These are phyloP conservation scores for Conus ventricosus DNA, from an alignment of 1,140 invertebrate genomes.

Conservation along the genomic window DNA sequence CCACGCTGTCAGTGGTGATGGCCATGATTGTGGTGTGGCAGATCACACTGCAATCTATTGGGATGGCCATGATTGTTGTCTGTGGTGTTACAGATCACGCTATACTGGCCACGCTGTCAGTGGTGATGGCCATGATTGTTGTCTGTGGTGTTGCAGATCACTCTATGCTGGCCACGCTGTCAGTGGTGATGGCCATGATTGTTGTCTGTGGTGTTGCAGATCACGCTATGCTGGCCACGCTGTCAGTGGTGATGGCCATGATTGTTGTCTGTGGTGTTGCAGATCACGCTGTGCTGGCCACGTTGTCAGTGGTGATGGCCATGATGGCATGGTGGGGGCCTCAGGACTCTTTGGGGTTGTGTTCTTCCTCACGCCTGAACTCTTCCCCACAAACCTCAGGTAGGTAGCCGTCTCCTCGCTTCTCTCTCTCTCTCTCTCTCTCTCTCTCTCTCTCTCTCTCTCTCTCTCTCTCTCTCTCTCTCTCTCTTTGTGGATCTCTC, in stretches of 20 bases:
- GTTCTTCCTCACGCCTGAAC: conserved; percentile 39
- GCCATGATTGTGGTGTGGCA: too few species aligned
- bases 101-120: too few species aligned
- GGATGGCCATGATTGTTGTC: too few species aligned
- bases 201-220: too few species aligned
- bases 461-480: conserved; percentile 29
- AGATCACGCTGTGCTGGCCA: background rate
- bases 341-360: conserved; percentile 18
- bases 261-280: too few species aligned
- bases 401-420: background rate
- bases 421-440: conserved; percentile 12
- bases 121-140: background rate
- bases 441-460: background rate
- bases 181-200: conserved; percentile 21
- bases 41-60: too few species aligned
- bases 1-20: conserved; percentile 6
- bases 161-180: background rate
- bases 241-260: conserved; percentile 21
- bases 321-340: conserved; percentile 32
- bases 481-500: conserved; percentile 1
- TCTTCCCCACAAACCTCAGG: conserved; percentile 42
- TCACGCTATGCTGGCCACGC: background rate
- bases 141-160: too few species aligned
- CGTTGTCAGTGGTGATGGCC: conserved; percentile 15
- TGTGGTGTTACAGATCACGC: background rate